Evolutionary conservation across 2,888 invertebrate species (phyloP), one percentile per base, ranked within the genome.

Genomic region (Ectobius pallidus): DNA sequence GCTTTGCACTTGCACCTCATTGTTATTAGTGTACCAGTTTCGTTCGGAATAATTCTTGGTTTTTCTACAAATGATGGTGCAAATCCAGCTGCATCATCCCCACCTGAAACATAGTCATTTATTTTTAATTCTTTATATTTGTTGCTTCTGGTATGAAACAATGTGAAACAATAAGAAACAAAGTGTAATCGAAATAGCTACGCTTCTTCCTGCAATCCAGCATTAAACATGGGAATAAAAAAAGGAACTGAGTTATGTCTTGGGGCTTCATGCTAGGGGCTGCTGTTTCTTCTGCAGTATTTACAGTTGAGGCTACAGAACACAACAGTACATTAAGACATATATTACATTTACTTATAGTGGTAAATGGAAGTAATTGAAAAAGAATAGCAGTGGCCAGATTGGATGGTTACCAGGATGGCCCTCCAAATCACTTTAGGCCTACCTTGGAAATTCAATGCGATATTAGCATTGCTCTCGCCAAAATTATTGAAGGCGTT

Each of bases 401-500:
- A 4, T 30, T 30, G 58, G 4, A 58, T 58, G 30, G 27, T 58
- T 58, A 58, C 58, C 58, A 58, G 58, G 16, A 14, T 25, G 58
- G 22, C 27, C 58, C 58, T 58, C n/a, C 58, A 27, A 25, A 32
- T 58, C 58, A 30, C 65, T 44, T 22, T 65, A 65, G 27, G 81
- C 86, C 89, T 92, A 96, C 97, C 97, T 94, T 97, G 96, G 89
- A 99, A 97, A 87, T 99, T 99, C 82, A 99, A 93, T 83, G 98
- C 96, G 87, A 99, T 99, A 87, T 99, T 99, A 81, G 99, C 99
- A 88, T 99, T 99, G 87, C 97, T 97, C 89, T 99, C 99, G 85
- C 99, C 99, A 86, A 92, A 93, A 84, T 93, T 91, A 89, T 99
- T 99, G 88, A 97, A 94, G 81, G 99, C 99, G 85, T 98, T 98